These are phyloP conservation scores for Carterocephalus palaemon DNA, from an alignment of 2,888 invertebrate species.

Conservation along the genomic window DNA sequence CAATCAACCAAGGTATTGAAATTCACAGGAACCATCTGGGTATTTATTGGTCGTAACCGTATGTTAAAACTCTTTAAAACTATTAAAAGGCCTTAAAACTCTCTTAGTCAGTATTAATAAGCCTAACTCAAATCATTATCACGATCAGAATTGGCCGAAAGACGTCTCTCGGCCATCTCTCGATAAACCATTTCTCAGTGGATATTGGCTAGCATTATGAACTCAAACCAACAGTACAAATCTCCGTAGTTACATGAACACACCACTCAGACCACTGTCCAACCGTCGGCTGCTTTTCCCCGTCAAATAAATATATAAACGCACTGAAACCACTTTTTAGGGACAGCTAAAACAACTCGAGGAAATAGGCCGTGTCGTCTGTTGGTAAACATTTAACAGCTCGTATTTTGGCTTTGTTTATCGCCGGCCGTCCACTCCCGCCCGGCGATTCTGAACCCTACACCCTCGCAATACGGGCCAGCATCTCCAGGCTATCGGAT, in stretches of 20 bases:
- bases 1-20: too few relatives aligned
- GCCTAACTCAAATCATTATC: too few relatives aligned
- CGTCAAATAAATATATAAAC: neutral
- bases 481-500: neutral
- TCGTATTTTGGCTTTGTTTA: constrained; percentile 62
- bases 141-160: too few relatives aligned
- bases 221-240: too few relatives aligned
- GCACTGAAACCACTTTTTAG: constrained; percentile 12
- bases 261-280: too few relatives aligned
- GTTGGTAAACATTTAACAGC: constrained; percentile 55
- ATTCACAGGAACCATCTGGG: too few relatives aligned
- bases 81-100: neutral
- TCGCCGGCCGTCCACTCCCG: constrained; percentile 35
- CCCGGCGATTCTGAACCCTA: constrained; percentile 2
- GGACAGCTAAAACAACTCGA: constrained; percentile 9
- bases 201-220: too few relatives aligned
- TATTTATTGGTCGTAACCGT: neutral
- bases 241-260: too few relatives aligned
- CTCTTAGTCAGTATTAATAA: too few relatives aligned
- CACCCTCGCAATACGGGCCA: neutral
- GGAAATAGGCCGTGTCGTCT: constrained; percentile 38
- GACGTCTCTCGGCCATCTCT: too few relatives aligned
- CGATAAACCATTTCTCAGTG: too few relatives aligned
- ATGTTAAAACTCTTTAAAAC: constrained; percentile 3
- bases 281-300: too few relatives aligned